Evolutionary conservation across 2,888 invertebrate genomes (phyloP).

Genomic region (Globia sparganii): DNA sequence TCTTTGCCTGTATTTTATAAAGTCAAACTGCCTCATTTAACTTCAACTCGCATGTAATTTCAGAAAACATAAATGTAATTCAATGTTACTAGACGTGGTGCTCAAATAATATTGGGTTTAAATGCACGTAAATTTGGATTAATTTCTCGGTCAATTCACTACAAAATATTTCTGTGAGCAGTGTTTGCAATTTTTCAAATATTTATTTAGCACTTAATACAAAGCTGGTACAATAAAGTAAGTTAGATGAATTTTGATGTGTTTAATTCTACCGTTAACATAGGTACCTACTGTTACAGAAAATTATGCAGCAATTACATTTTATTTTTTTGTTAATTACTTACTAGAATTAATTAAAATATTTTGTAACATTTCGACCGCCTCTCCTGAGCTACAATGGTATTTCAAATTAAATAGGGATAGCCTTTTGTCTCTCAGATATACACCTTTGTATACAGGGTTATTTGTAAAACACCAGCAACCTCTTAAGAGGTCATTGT

Average conservation of each 20-base stretch:
- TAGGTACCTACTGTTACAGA: neutral
- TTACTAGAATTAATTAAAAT: neutral
- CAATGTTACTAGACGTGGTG: neutral
- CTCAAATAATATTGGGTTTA: neutral
- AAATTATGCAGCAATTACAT: neutral
- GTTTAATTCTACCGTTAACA: neutral
- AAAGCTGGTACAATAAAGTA: neutral
- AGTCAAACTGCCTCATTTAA: neutral
- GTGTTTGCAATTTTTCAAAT: neutral
- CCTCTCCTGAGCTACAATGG: neutral
- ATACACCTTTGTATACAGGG: neutral
- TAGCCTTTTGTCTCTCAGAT: neutral
- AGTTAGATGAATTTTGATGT: neutral
- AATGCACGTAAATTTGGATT: neutral
- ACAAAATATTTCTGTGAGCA: neutral
- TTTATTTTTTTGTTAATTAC: neutral
- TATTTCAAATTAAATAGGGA: constrained; percentile 3
- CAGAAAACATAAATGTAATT: neutral
- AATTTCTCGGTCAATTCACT: too few relatives aligned
- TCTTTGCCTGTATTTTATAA: neutral
- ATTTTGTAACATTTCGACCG: neutral
- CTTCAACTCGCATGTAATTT: neutral
- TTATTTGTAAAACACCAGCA: too few relatives aligned
- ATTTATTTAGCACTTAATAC: too few relatives aligned
- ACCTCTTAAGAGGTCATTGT: too few relatives aligned